Percentiles rank a stretch among this genome's conserved stretches.
These are phyloP conservation scores for Galerucella calmariensis DNA, from an alignment of 2,888 invertebrate genomes.

Conservation along the genomic window DNA sequence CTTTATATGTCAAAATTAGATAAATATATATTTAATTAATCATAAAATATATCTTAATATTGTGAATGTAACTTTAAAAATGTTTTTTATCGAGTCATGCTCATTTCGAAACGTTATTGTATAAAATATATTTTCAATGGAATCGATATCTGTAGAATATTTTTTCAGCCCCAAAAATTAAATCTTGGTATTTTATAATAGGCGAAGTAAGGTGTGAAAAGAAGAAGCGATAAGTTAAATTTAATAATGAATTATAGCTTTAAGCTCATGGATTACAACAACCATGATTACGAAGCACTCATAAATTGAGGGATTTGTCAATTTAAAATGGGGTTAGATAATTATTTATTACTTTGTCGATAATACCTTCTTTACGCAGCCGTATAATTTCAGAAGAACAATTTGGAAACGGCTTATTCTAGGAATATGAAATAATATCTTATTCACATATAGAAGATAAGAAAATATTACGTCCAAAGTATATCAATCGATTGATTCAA, in stretches of 20 bases:
- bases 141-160: conserved; percentile 17
- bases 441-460: no score
- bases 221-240: conserved; percentile 57
- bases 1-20: no score
- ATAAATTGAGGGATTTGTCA: conserved; percentile 60
- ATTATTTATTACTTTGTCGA: conserved; percentile 57
- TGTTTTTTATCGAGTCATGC: neutral
- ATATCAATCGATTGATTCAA: no score
- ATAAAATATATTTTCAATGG: neutral
- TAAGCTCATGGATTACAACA: conserved; percentile 59
- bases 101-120: neutral
- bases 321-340: conserved; percentile 59
- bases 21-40: no score
- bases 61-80: neutral
- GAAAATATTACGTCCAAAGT: no score
- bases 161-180: conserved; percentile 36
- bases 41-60: no score
- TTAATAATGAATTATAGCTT: conserved; percentile 58
- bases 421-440: neutral
- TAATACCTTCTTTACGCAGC: conserved; percentile 44
- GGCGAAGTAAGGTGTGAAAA: conserved; percentile 51
- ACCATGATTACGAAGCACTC: conserved; percentile 56
- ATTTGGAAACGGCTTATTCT: conserved; percentile 2
- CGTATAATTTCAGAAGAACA: conserved; percentile 20
- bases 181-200: conserved; percentile 44